These are phyloP conservation scores for Acanthisitta chloris DNA, from an alignment of 2,113 vertebrate species.

Conservation along the genomic window DNA sequence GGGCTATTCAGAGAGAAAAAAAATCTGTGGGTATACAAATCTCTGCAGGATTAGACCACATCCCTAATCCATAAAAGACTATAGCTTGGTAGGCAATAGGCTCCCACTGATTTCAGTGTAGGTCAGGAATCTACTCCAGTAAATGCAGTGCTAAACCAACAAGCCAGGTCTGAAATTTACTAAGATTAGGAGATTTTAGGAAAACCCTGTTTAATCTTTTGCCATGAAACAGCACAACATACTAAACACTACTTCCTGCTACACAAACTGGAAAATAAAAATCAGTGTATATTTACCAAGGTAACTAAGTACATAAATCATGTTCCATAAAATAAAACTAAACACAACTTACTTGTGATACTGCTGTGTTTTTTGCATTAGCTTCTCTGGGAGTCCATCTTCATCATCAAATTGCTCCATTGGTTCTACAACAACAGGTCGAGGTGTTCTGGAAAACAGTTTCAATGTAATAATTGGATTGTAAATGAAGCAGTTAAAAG, in stretches of 20 bases:
- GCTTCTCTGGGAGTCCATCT: constrained; percentile 92
- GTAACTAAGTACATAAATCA: background rate
- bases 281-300: background rate
- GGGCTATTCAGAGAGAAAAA: background rate
- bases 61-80: background rate
- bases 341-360: constrained; percentile 88
- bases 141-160: background rate
- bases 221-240: background rate
- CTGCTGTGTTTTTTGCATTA: constrained; percentile 90
- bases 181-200: background rate
- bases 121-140: background rate
- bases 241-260: background rate
- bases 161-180: background rate
- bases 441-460: constrained; percentile 83
- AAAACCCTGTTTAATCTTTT: background rate
- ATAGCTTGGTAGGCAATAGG: background rate
- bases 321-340: background rate
- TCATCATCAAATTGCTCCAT: constrained; percentile 95
- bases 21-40: background rate
- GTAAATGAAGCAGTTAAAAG: background rate
- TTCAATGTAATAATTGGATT: background rate
- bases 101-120: background rate
- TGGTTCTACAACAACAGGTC: constrained; percentile 94
- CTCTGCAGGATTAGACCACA: background rate
- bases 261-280: background rate